Evolutionary conservation across 2,888 invertebrate genomes (phyloP).

Genomic region (Amiota minor): DNA sequence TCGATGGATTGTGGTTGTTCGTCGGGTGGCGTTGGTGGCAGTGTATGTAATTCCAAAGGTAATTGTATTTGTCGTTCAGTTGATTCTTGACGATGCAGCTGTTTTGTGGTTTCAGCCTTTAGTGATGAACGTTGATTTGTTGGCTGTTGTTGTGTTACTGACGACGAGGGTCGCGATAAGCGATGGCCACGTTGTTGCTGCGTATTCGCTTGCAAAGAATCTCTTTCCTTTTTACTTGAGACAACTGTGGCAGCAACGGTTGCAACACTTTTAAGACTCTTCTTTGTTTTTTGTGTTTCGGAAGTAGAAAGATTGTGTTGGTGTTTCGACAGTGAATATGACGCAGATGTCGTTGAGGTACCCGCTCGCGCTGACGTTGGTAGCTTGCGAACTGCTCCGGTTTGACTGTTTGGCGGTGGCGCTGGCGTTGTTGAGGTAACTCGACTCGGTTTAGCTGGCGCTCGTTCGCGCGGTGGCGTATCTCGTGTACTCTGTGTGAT

Average conservation of each 20-base stretch:
- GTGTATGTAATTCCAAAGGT: conserved; percentile 40
- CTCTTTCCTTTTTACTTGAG: conserved; percentile 51
- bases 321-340: conserved; percentile 28
- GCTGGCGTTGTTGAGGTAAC: conserved; percentile 35
- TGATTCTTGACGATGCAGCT: conserved; percentile 13
- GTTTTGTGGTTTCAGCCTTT: conserved; percentile 22
- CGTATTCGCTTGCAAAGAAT: conserved; percentile 49
- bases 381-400: conserved; percentile 52
- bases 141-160: conserved; percentile 48
- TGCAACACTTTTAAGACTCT: conserved; percentile 26
- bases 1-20: conserved; percentile 22
- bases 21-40: conserved; percentile 37
- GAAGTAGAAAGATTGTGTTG: conserved; percentile 6
- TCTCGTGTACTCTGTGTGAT: conserved; percentile 71
- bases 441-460: conserved; percentile 71
- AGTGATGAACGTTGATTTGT: conserved; percentile 25
- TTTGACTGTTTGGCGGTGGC: conserved; percentile 35
- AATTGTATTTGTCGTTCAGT: conserved; percentile 43
- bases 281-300: conserved; percentile 24
- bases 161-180: conserved; percentile 56
- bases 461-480: conserved; percentile 71
- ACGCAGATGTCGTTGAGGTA: background rate
- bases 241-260: conserved; percentile 34
- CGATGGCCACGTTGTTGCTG: conserved; percentile 68
- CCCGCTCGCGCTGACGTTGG: conserved; percentile 43